phyloP scores from a whole-genome alignment of 2,113 vertebrate genomes.

The Vulpes ferrilata region DNA sequence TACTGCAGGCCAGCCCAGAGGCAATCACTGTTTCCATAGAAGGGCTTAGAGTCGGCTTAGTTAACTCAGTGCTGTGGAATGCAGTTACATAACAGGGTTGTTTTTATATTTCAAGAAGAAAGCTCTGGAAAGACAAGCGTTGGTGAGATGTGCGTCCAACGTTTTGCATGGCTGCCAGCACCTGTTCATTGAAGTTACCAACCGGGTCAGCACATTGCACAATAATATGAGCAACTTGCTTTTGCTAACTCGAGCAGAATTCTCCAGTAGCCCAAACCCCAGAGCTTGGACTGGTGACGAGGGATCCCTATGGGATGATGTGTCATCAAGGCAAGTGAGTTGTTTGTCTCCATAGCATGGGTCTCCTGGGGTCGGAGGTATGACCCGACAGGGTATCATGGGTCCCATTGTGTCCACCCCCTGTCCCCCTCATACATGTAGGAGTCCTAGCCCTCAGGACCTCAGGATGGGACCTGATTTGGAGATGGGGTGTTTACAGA shows the following conservation, averaged over 20 bases:
- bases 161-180: background rate
- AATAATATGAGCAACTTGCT: background rate
- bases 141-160: background rate
- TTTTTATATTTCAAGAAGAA: conserved; percentile 46
- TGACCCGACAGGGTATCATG: background rate
- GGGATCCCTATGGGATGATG: background rate
- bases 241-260: conserved; percentile 41
- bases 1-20: background rate
- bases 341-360: background rate
- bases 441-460: background rate
- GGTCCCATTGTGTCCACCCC: background rate
- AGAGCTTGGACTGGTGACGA: background rate
- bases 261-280: background rate
- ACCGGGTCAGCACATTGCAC: background rate
- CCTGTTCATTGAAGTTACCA: conserved; percentile 63
- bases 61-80: background rate
- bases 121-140: background rate
- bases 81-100: background rate
- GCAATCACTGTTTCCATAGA: fast-evolving
- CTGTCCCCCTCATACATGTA: background rate
- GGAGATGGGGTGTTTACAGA: background rate
- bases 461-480: background rate
- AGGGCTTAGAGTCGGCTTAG: background rate
- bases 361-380: background rate
- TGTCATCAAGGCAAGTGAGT: background rate